Evolutionary conservation across 2,113 vertebrate species (phyloP), one percentile per base, ranked within the genome.

Genomic region (Tyto alba): DNA sequence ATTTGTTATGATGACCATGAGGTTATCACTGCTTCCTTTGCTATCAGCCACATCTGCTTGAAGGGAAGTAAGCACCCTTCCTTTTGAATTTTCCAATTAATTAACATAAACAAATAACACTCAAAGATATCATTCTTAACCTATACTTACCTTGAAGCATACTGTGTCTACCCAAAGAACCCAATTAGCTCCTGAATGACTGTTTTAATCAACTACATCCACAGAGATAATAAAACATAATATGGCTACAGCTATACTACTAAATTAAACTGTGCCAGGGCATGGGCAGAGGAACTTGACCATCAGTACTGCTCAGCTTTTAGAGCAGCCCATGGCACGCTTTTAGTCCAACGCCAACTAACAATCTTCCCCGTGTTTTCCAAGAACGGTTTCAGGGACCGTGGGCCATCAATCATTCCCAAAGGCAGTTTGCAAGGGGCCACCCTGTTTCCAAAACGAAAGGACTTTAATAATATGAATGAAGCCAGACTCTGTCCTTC

Each of bases 241-340:
- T 3, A 36, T 10, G 13, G 38, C 73, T 74, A 32, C 22, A 47
- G 48, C 30, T 68, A 52, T 14, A 34, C 7, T 13, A 40, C 47
- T 11, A 78, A 62, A 74, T 40, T 20, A 68, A 88, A 40, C 55
- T 6, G 12, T 52, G 73, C 34, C 32, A 71, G 47, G 22, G 60
- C 63, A 85, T 4, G 41, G 59, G n/a, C 25, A 87, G 36, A 79
- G 38, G 16, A 81, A 32, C 8, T 56, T 18, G 2, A 25, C 11
- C 15, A 29, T 22, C 47, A 79, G 30, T 20, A 38, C 8, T 43
- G 50, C 36, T 30, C 59, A 73, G 36, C 26, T 52, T 32, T 36
- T 47, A n/a, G 0, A 66, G 67, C 45, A 87, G 45, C 16, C 34
- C 67, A 40, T 0, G 0, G 47, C 11, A 8, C 5, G 18, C 6